Evolutionary conservation across 92 coral and sea anemone genomes (phyloP), one percentile per base, ranked within the genome.

Genomic region (Umimayanthus kanabou): DNA sequence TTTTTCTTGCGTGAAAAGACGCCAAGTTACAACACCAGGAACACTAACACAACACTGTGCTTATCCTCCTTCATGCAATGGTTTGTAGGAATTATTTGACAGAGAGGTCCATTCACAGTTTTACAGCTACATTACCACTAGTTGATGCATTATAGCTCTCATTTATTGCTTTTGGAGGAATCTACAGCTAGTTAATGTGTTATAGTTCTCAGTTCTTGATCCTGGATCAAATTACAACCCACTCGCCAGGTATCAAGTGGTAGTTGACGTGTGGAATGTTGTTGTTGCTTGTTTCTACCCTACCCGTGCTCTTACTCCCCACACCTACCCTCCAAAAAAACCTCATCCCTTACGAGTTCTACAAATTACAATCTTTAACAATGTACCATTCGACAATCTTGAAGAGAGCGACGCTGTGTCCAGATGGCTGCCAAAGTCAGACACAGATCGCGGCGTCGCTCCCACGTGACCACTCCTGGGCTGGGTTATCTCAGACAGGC

Each of bases 311-410:
- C 58, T 14, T 3, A 2, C 70, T 67, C 18, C 2, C 18, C 26
- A 66, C 55, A 4, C 18, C 16, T 3, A 0, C 14, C 53, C 9
- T 1, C 18, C 58, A 33, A 33, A 33, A 2, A 2, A 33, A 0
- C 37, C 37, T 33, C 37, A 33, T 53, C 58, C 58, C 3, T 53
- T 53, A 53, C 14, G 20, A 1, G 58, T 53, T 53, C 58, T 10
- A 20, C 2, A 23, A 5, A 2, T 18, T 1, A 61, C 2, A 61
- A 61, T 61, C 3, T 57, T 15, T 57, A 15, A 15, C 20, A 0
- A 20, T 22, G 4, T 83, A 83, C 87, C 76, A 20, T 83, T 78
- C 5, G 87, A 25, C 87, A 83, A 70, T 29, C 61, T 45, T 43
- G 87, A 83, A 30, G 20, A 39, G 5, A 83, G n/a, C 18, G 87